Conservation (phyloP, 2,888 invertebrate genomes). For the Tachina fera region DNA sequence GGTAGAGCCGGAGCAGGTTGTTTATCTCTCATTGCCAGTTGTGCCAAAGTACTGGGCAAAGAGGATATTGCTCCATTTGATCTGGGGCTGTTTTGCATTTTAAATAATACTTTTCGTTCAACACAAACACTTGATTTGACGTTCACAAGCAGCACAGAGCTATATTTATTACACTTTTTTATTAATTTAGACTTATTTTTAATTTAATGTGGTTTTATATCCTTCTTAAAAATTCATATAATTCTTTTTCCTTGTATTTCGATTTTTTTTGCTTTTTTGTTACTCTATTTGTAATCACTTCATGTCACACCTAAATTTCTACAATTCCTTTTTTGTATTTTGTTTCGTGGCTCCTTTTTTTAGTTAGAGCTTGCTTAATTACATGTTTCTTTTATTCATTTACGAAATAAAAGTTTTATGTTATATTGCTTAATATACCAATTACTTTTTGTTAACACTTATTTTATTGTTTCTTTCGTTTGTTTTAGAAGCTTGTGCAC, state of each 20-base stretch:
- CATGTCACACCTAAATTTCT: conserved; percentile 67
- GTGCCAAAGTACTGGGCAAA: conserved; percentile 76
- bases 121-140: conserved; percentile 3
- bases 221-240: conserved; percentile 22
- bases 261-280: conserved; percentile 15
- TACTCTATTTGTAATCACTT: conserved; percentile 59
- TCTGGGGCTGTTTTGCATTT: conserved; percentile 77
- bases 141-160: neutral
- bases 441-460: conserved; percentile 32
- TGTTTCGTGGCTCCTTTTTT: conserved; percentile 47
- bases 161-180: neutral
- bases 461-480: conserved; percentile 26
- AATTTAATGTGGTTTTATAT: conserved; percentile 13
- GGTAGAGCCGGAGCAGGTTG: conserved; percentile 76
- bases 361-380: conserved; percentile 32
- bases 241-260: conserved; percentile 2
- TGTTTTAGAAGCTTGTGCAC: conserved; percentile 50
- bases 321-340: conserved; percentile 58
- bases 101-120: conserved; percentile 32
- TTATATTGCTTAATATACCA: conserved; percentile 33
- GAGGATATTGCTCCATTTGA: conserved; percentile 76
- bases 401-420: conserved; percentile 18
- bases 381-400: conserved; percentile 34
- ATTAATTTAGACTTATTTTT: conserved; percentile 10
- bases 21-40: conserved; percentile 79